A percentile compares a stretch with the other conserved stretches of the same genome.
These are phyloP conservation scores for Zaprionus obscuricornis DNA, from an alignment of 2,888 invertebrate genomes.

Conservation along the genomic window DNA sequence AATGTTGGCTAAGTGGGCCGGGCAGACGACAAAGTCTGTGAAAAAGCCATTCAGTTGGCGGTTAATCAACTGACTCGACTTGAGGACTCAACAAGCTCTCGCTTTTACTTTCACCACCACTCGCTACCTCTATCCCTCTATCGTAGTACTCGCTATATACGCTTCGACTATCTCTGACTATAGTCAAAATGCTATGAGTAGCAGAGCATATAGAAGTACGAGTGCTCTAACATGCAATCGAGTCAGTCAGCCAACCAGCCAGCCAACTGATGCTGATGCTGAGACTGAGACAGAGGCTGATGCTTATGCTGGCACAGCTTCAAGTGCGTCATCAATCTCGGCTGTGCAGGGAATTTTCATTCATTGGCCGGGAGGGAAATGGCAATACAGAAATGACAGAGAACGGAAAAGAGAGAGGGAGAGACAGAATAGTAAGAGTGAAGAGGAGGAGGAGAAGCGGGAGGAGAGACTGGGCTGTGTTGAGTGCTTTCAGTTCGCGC, in stretches of 20 bases:
- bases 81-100: slow-evolving; percentile 27
- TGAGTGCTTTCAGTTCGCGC: slow-evolving; percentile 67
- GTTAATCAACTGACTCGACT: slow-evolving; percentile 49
- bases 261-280: too few species aligned
- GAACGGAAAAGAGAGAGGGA: neutral
- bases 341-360: slow-evolving; percentile 53
- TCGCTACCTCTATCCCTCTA: too few species aligned
- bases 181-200: slow-evolving; percentile 20
- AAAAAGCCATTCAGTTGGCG: slow-evolving; percentile 50
- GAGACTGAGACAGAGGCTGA: too few species aligned
- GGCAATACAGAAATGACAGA: neutral
- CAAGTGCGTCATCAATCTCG: slow-evolving; percentile 75
- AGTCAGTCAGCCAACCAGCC: slow-evolving; percentile 21
- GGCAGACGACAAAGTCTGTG: slow-evolving; percentile 45
- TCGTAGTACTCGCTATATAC: too few species aligned
- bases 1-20: slow-evolving; percentile 65
- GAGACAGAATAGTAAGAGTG: slow-evolving; percentile 4
- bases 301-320: slow-evolving; percentile 49
- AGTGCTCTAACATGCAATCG: slow-evolving; percentile 30
- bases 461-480: slow-evolving; percentile 23
- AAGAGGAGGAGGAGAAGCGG: neutral
- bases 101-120: too few species aligned
- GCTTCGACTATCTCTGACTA: slow-evolving; percentile 22
- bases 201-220: slow-evolving; percentile 2
- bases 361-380: slow-evolving; percentile 49